These are phyloP conservation scores for Acleris emargana DNA, from an alignment of 2,888 invertebrate species.

Conservation along the genomic window DNA sequence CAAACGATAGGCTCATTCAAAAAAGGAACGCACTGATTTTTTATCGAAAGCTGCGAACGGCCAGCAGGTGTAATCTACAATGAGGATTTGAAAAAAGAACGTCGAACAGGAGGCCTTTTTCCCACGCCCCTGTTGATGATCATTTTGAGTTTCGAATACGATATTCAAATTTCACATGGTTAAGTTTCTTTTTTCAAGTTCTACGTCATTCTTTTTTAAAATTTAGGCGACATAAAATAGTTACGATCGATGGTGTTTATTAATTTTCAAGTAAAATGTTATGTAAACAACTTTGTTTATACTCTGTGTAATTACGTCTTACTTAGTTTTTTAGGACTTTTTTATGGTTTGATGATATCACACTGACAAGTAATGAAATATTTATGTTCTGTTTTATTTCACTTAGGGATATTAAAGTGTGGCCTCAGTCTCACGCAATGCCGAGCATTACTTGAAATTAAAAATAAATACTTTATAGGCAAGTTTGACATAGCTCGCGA, in stretches of 20 bases:
- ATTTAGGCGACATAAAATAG: conserved; percentile 18
- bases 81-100: conserved; percentile 78
- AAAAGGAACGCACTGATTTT: conserved; percentile 76
- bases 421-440: conserved; percentile 7
- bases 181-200: conserved; percentile 13
- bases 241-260: conserved; percentile 13
- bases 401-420: conserved; percentile 15
- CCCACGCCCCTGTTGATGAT: conserved; percentile 76
- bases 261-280: conserved; percentile 27
- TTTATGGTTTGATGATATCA: conserved; percentile 23
- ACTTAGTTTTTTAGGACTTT: conserved; percentile 22
- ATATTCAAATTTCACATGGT: conserved; percentile 46
- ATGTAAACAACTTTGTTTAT: conserved; percentile 12
- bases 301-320: conserved; percentile 15
- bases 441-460: neutral
- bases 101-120: conserved; percentile 81
- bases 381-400: conserved; percentile 20
- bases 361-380: conserved; percentile 11
- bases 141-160: conserved; percentile 66
- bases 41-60: conserved; percentile 80
- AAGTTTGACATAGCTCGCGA: conserved; percentile 1
- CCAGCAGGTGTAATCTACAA: conserved; percentile 82
- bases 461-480: conserved; percentile 1
- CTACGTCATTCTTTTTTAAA: conserved; percentile 14
- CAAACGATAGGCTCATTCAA: conserved; percentile 66